Conservation (phyloP, 2,797 vertebrate genomes). For the Phalanger gymnotis region DNA sequence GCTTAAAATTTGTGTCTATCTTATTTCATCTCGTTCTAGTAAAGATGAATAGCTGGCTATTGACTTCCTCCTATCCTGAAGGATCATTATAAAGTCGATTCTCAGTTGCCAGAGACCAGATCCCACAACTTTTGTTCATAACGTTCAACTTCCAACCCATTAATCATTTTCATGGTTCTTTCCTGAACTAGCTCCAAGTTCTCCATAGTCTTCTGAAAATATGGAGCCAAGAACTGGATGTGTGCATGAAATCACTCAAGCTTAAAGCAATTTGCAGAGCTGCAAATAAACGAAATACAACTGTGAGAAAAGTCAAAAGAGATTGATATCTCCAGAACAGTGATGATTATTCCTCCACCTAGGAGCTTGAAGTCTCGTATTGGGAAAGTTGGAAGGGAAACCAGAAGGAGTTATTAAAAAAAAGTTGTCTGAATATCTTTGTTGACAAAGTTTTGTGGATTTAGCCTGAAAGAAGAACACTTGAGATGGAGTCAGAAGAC, state of each 20-base stretch:
- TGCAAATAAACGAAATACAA: slow-evolving; percentile 71
- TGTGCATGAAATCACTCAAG: slow-evolving; percentile 76
- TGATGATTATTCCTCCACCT: slow-evolving; percentile 55
- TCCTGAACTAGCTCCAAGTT: slow-evolving; percentile 72
- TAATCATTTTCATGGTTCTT: slow-evolving; percentile 72
- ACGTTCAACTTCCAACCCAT: slow-evolving; percentile 73
- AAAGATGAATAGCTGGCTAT: slow-evolving; percentile 68
- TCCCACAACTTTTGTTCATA: slow-evolving; percentile 72
- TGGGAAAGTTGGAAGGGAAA: slow-evolving; percentile 10
- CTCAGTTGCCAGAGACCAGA: slow-evolving; percentile 60
- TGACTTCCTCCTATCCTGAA: slow-evolving; percentile 33
- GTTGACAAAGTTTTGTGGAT: slow-evolving; percentile 21
- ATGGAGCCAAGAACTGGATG: slow-evolving; percentile 58
- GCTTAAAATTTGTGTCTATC: slow-evolving; percentile 65
- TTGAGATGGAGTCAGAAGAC: neutral
- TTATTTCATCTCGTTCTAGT: slow-evolving; percentile 61
- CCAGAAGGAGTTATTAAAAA: slow-evolving; percentile 30
- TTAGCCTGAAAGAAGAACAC: neutral
- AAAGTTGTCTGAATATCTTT: neutral
- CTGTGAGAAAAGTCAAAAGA: slow-evolving; percentile 65
- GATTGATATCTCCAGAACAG: slow-evolving; percentile 59
- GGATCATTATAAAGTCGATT: slow-evolving; percentile 58
- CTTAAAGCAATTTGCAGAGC: slow-evolving; percentile 64
- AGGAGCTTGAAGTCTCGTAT: slow-evolving; percentile 2
- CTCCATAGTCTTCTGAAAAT: slow-evolving; percentile 72